phyloP scores from a whole-genome alignment of 2,888 invertebrate species.

The Helobdella robusta region DNA sequence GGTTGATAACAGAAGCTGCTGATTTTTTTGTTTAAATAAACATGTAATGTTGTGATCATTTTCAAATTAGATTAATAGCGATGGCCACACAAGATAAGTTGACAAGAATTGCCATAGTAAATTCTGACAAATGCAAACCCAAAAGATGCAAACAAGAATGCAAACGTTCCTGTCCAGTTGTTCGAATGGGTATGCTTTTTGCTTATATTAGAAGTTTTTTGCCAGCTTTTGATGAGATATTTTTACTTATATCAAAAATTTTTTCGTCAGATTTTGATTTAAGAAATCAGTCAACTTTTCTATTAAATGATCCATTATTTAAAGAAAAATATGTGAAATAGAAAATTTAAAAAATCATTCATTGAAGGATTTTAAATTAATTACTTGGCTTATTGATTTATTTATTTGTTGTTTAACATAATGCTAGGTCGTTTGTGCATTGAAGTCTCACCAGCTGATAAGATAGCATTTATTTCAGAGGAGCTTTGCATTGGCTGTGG shows the following conservation, averaged over 20 bases:
- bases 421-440: constrained; percentile 89
- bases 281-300: neutral
- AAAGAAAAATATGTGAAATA: neutral
- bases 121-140: constrained; percentile 87
- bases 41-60: too few species aligned
- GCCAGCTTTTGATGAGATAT: neutral
- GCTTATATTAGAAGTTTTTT: neutral
- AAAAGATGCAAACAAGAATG: constrained; percentile 97
- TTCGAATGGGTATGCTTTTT: constrained; percentile 73
- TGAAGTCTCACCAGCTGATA: constrained; percentile 87
- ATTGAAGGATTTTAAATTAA: too few species aligned
- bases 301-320: neutral
- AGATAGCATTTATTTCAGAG: constrained; percentile 92
- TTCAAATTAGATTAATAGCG: too few species aligned
- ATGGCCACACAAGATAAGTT: constrained; percentile 61
- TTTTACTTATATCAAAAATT: neutral
- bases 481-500: constrained; percentile 98
- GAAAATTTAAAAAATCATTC: too few species aligned
- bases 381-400: too few species aligned
- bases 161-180: constrained; percentile 95
- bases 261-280: neutral
- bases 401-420: too few species aligned
- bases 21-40: too few species aligned
- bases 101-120: constrained; percentile 94
- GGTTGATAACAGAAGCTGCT: too few species aligned